Evolutionary conservation across 1,140 invertebrate species (phyloP).

Genomic region (Battus philenor): DNA sequence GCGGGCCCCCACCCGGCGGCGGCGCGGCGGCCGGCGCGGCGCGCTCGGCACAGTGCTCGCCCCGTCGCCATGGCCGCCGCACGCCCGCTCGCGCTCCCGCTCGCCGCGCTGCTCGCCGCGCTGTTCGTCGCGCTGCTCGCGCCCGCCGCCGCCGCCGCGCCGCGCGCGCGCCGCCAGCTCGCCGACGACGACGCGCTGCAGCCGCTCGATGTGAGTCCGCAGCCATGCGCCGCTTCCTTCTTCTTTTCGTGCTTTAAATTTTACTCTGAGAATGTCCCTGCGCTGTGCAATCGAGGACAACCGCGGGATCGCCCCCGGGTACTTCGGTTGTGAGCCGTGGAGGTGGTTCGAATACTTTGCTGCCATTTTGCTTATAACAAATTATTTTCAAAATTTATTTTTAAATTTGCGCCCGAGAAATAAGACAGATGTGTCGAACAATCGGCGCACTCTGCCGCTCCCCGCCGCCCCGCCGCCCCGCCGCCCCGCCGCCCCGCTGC

Average conservation of each 20-base stretch:
- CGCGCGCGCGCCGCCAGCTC: conserved; percentile 43
- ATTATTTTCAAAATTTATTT: no score
- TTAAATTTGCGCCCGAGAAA: no score
- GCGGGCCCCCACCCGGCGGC: conserved; percentile 12
- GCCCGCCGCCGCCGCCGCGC: conserved; percentile 22
- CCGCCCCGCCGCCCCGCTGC: neutral
- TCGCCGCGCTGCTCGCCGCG: conserved; percentile 19
- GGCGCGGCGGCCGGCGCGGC: conserved; percentile 15
- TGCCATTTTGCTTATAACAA: no score
- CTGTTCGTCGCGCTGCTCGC: conserved; percentile 27
- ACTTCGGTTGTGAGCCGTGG: no score
- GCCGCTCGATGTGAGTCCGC: conserved; percentile 45
- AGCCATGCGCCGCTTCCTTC: no score
- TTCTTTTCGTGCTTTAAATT: no score
- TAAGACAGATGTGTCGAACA: no score
- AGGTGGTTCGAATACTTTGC: no score
- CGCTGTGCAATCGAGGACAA: no score
- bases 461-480: neutral
- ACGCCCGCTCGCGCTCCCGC: conserved; percentile 27
- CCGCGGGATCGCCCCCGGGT: no score
- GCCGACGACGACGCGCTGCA: conserved; percentile 53
- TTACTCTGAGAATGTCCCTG: no score
- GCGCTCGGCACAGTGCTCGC: conserved; percentile 8
- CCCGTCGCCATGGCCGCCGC: conserved; percentile 35
- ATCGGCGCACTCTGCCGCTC: neutral